Evolutionary conservation across 2,113 vertebrate species (phyloP).

Genomic region (Pseudorectes ferrugineus): DNA sequence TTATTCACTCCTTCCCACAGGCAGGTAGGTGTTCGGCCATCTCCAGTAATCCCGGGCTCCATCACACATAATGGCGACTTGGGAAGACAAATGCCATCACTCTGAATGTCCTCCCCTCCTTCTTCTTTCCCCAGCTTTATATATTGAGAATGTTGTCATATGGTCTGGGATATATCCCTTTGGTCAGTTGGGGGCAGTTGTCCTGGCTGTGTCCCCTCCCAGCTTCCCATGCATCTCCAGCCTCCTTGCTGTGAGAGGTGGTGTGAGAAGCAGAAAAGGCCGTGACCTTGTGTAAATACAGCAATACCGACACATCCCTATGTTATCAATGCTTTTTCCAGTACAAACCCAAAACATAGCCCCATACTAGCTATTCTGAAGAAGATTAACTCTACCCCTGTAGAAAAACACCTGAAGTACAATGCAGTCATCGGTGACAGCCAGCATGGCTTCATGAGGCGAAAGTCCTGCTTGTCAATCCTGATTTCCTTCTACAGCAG

Average conservation of each 20-base stretch:
- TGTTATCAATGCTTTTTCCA: background rate
- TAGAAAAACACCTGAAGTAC: background rate
- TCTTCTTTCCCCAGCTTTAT: background rate
- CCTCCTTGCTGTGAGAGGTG: background rate
- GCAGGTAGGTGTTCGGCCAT: accelerated
- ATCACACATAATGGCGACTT: background rate
- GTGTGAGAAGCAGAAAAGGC: background rate
- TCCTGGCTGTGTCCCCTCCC: background rate
- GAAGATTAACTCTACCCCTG: background rate
- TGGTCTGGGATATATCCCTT: background rate
- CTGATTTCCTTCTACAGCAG: background rate
- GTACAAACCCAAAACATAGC: background rate
- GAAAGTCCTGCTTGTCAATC: background rate
- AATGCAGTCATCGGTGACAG: background rate
- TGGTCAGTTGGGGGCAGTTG: background rate
- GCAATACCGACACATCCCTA: background rate
- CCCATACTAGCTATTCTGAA: background rate
- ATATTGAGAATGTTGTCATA: background rate
- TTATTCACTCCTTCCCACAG: background rate
- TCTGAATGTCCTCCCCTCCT: background rate
- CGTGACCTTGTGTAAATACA: background rate
- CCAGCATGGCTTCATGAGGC: background rate
- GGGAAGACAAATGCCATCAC: background rate
- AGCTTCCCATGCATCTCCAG: background rate
- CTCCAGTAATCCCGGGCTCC: accelerated